Evolutionary conservation across 2,113 vertebrate genomes (phyloP).

Genomic region (Pica pica): DNA sequence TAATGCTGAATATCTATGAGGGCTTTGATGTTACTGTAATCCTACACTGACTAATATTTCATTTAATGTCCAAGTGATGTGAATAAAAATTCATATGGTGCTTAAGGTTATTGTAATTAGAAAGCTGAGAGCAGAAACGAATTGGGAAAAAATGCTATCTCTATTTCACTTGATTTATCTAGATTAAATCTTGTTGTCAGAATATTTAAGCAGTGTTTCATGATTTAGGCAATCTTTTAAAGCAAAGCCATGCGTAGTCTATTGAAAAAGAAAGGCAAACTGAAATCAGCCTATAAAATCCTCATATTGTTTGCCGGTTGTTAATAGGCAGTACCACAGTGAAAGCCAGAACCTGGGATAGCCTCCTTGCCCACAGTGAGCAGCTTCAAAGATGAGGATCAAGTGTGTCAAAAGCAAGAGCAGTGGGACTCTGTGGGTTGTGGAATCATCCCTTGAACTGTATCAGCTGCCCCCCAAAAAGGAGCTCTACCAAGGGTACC

Average conservation of each 20-base stretch:
- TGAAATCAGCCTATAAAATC: background rate
- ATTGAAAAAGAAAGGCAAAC: background rate
- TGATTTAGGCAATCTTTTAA: background rate
- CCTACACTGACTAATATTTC: background rate
- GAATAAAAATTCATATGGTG: background rate
- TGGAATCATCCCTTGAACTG: background rate
- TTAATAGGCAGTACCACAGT: background rate
- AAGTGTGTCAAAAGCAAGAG: background rate
- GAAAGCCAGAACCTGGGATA: background rate
- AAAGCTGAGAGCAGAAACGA: background rate
- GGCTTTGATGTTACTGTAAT: constrained; percentile 9
- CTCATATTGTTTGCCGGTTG: background rate
- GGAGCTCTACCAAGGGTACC: background rate
- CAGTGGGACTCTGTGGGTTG: background rate
- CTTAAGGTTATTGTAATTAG: background rate
- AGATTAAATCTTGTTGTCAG: background rate
- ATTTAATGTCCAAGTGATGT: background rate
- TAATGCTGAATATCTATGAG: constrained; percentile 2
- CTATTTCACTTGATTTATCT: background rate
- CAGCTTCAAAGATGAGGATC: background rate
- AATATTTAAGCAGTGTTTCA: background rate
- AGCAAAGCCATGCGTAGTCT: background rate
- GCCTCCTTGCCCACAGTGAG: background rate
- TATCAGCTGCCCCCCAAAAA: background rate
- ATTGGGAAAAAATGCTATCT: background rate